Evolutionary conservation across 2,888 invertebrate species (phyloP).

Genomic region (Tenthredo notha): DNA sequence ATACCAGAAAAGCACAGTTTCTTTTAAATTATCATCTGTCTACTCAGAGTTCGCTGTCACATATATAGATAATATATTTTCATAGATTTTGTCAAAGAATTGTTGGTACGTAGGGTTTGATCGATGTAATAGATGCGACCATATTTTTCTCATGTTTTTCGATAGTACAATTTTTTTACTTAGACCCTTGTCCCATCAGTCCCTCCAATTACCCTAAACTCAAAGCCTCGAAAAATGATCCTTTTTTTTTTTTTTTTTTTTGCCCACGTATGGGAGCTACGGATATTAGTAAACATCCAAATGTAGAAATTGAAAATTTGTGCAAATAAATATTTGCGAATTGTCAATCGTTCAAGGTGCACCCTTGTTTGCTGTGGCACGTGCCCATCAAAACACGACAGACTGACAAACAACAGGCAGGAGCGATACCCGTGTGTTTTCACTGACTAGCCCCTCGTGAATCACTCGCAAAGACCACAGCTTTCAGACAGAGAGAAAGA

Average conservation of each 20-base stretch:
- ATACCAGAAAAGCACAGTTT: neutral
- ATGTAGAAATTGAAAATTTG: constrained; percentile 6
- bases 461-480: constrained; percentile 37
- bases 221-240: neutral
- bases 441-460: constrained; percentile 22
- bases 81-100: neutral
- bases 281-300: neutral
- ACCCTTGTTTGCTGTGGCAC: constrained; percentile 31
- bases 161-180: neutral
- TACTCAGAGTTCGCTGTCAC: neutral
- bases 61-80: neutral
- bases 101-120: neutral
- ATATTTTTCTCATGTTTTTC: neutral
- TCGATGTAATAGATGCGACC: neutral
- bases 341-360: constrained; percentile 21
- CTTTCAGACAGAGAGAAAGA: neutral
- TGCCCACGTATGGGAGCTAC: neutral
- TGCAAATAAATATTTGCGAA: constrained; percentile 26
- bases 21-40: neutral
- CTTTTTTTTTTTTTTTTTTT: too few relatives aligned
- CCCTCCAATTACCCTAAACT: neutral
- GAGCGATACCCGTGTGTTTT: constrained; percentile 12
- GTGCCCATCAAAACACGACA: constrained; percentile 32
- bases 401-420: constrained; percentile 23
- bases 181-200: neutral